Base-by-base conservation (phyloP, 2,888 invertebrate species). In the Tetropium fuscum region DNA sequence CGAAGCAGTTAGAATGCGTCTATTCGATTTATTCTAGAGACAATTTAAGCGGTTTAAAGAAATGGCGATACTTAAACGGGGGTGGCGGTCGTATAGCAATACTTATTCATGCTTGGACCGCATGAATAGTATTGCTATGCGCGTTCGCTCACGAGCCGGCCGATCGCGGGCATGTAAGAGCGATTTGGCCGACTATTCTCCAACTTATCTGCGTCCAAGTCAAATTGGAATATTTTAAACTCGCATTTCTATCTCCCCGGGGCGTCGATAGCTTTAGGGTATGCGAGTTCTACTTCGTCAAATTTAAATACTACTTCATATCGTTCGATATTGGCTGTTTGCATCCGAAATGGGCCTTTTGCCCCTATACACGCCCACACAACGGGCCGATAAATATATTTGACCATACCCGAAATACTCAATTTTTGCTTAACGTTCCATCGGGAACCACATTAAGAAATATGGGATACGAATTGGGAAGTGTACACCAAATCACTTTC, bases 181-280 rank as follows among this genome's bases (percentile, higher is more conserved):
- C 16, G 40, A 44, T 53, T 59, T 56, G 68, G 49, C 49, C 67
- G 61, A 66, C 70, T 67, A 19, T 44, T 58, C 68, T 64, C 71
- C 69, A 74, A 78, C 77, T 79, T 79, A 79, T 78, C 78, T 71
- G 73, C 76, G 76, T 78, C 77, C 76, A 67, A 76, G 68, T 68
- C 71, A 75, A 78, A 79, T 78, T 79, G 78, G 78, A 78, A 78
- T 78, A 78, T 79, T 79, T 79, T 75, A 79, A 79, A 78, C 75
- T 78, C 78, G 74, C 74, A 68, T 72, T 67, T 74, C 69, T 69
- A 71, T 70, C 68, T 69, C 65, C 59, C 62, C 56, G 44, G 71
- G 70, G 72, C 71, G 71, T 69, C 69, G 69, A 71, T 70, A 49
- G 69, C 71, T 70, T 58, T 64, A 59, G 70, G 71, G 65, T 56